Conservation (phyloP, 2,113 vertebrate species). For the Coryphaenoides rupestris region DNA sequence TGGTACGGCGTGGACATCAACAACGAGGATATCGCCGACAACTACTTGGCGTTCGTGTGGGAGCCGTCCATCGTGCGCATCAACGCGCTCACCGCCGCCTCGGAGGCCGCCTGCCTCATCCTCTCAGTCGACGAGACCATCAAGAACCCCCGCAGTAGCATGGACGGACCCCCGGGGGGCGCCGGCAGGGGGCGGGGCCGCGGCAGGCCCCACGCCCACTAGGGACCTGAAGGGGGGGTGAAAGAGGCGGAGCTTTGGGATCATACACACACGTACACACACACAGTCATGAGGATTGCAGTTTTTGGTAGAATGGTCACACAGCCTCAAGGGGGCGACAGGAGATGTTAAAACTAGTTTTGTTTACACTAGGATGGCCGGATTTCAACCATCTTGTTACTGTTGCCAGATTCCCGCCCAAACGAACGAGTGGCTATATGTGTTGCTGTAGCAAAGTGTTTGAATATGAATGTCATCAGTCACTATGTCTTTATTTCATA, state of each 20-base stretch:
- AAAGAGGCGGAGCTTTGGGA: slow-evolving; percentile 5
- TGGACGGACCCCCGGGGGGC: slow-evolving; percentile 68
- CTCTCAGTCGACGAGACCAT: slow-evolving; percentile 95
- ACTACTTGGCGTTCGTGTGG: slow-evolving; percentile 88
- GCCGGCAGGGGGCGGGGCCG: slow-evolving; percentile 74
- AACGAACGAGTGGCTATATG: neutral
- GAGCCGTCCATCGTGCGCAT: slow-evolving; percentile 89
- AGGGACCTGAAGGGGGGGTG: slow-evolving; percentile 27
- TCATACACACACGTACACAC: neutral
- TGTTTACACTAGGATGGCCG: neutral
- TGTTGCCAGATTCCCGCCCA: neutral
- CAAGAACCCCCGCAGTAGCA: slow-evolving; percentile 85
- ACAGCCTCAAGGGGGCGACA: neutral
- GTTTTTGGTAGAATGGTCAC: too few relatives aligned
- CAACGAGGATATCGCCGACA: slow-evolving; percentile 94
- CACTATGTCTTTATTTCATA: neutral
- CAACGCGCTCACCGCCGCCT: slow-evolving; percentile 90
- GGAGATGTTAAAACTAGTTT: slow-evolving; percentile 4
- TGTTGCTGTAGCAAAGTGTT: neutral
- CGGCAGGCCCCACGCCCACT: slow-evolving; percentile 79
- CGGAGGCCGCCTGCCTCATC: slow-evolving; percentile 92
- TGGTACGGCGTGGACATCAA: slow-evolving; percentile 95
- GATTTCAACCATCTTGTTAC: neutral
- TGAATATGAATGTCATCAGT: neutral
- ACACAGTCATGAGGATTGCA: neutral